Evolutionary conservation across 2,888 invertebrate genomes (phyloP).

Genomic region (Eupithecia subumbrata): DNA sequence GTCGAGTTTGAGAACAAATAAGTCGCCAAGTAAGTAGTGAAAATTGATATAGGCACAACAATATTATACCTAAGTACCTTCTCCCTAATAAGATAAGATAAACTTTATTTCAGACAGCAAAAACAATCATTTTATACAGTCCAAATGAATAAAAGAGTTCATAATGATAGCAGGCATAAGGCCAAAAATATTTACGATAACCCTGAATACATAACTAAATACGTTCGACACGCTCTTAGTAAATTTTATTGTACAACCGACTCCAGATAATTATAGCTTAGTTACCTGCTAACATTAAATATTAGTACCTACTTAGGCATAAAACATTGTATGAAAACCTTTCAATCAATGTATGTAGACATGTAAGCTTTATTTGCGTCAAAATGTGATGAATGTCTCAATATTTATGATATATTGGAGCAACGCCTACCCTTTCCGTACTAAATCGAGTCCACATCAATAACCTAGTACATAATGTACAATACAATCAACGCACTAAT

Average conservation of each 20-base stretch:
- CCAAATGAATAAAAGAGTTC: no score
- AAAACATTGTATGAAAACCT: conserved; percentile 21
- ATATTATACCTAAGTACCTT: no score
- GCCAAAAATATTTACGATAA: no score
- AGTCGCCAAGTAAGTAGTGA: no score
- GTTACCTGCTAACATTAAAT: background rate
- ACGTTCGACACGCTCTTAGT: background rate
- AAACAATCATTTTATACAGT: no score
- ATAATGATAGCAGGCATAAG: no score
- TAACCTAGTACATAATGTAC: conserved; percentile 22
- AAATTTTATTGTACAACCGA: background rate
- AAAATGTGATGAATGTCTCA: conserved; percentile 29
- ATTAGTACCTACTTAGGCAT: background rate
- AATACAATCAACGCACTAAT: conserved; percentile 17
- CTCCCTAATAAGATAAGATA: no score
- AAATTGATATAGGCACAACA: no score
- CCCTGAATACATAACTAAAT: background rate
- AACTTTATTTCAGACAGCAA: no score
- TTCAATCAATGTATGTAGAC: background rate
- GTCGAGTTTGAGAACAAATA: no score
- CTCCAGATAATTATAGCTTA: background rate
- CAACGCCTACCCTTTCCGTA: conserved; percentile 27
- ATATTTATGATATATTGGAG: conserved; percentile 15
- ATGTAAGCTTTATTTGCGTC: conserved; percentile 14
- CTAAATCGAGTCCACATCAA: conserved; percentile 33